Percentiles rank a stretch among this genome's conserved stretches.
phyloP scores from a whole-genome alignment of 2,888 invertebrate species.

The Chydorus sphaericus region DNA sequence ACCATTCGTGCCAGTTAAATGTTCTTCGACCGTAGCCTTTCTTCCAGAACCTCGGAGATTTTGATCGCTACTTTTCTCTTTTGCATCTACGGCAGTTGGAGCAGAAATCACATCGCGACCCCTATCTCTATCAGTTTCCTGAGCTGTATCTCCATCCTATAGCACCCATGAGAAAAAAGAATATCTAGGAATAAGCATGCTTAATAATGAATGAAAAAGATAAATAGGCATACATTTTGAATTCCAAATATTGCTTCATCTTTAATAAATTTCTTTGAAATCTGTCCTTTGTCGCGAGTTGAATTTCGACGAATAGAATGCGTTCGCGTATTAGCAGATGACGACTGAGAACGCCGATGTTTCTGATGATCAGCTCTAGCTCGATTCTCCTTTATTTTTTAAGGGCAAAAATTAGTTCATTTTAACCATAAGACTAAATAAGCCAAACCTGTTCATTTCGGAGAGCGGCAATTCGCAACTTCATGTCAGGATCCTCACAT shows the following conservation, averaged over 20 bases:
- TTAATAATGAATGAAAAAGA: slow-evolving; percentile 10
- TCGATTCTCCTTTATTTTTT: slow-evolving; percentile 57
- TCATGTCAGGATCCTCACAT: slow-evolving; percentile 87
- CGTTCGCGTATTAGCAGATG: slow-evolving; percentile 45
- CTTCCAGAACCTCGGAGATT: too few relatives aligned
- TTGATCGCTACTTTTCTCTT: too few relatives aligned
- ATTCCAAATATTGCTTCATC: slow-evolving; percentile 6
- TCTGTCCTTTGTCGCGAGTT: slow-evolving; percentile 78
- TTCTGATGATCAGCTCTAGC: slow-evolving; percentile 44
- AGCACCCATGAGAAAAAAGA: not conserved
- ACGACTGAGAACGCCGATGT: slow-evolving; percentile 54
- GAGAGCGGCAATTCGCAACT: slow-evolving; percentile 72
- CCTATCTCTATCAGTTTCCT: too few relatives aligned
- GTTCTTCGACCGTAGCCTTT: too few relatives aligned
- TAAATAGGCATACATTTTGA: not conserved
- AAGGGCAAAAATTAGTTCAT: too few relatives aligned
- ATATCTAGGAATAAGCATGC: slow-evolving; percentile 8
- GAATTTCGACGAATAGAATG: slow-evolving; percentile 88
- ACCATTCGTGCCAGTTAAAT: too few relatives aligned
- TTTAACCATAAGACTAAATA: too few relatives aligned
- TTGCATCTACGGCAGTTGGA: too few relatives aligned
- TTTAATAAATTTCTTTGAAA: slow-evolving; percentile 48
- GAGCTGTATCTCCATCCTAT: too few relatives aligned
- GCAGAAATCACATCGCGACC: too few relatives aligned
- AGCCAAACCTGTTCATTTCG: slow-evolving; percentile 85